Base-by-base conservation (phyloP, 2,888 invertebrate species). In the Andrena trimmerana region DNA sequence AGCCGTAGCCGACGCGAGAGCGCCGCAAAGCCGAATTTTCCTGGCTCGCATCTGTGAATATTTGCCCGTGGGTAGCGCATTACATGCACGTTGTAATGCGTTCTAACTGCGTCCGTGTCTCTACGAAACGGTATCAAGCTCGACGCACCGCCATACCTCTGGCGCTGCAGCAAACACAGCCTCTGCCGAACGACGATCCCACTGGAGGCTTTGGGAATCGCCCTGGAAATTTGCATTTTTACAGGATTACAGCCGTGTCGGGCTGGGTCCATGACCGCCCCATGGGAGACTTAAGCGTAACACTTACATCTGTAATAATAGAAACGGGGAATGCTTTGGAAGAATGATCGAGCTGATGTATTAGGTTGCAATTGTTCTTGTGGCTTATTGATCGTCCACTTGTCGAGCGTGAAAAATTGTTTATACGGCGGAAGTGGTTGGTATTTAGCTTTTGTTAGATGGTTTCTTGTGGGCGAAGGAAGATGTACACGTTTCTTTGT, bases 221-320 rank as follows among this genome's bases (percentile, higher is more conserved):
- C 13, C 16, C 7, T 8, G 36, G 70, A 78, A 89, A 92, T 92
- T 92, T 92, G 92, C 92, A 92, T 92, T 91, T 92, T 91, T 92
- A 92, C 91, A 86, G 91, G 92, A 92, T 92, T 92, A 92, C 84
- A 79, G 62, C 60, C 65, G 63, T 31, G 62, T n/a, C 36, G 57
- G 78, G 72, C 59, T 71, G 63, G 65, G 50, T 36, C 48, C 33
- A 20, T 57, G 59, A 85, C 74, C 84, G 72, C 31, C 71, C 82
- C 60, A 57, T 66, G 73, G 76, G 78, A 83, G 81, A 88, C 90
- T 91, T 90, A 90, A 90, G 88, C 83, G 78, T 80, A 77, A 88
- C 84, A 86, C 88, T 91, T 92, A 91, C 91, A 91, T 89, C 90
- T 92, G 91, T 90, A 92, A 91, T 90, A 89, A 91, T 59, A 63